phyloP scores from a whole-genome alignment of 2,888 invertebrate species.

The Brachyopa scutellaris region DNA sequence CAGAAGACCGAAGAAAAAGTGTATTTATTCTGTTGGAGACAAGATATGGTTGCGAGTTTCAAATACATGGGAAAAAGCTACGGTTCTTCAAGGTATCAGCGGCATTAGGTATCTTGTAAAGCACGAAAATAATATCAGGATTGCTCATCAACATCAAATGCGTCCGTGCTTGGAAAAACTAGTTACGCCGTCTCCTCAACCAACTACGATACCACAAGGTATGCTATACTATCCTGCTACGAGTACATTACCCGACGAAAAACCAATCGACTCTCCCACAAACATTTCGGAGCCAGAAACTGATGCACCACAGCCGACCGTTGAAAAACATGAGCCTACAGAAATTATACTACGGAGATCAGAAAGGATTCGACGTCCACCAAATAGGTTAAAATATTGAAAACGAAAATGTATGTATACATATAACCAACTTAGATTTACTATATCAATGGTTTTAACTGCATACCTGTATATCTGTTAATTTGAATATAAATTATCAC shows the following conservation, averaged over 20 bases:
- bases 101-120: slow-evolving; percentile 13
- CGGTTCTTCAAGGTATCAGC: slow-evolving; percentile 16
- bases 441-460: no score
- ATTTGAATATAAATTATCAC: no score
- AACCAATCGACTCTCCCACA: not conserved
- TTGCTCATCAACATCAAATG: slow-evolving; percentile 24
- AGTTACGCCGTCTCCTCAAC: no score
- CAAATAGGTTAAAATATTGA: slow-evolving; percentile 4
- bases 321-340: not conserved
- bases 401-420: no score
- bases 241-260: not conserved
- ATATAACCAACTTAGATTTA: no score
- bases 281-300: not conserved
- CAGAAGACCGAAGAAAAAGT: not conserved
- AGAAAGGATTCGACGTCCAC: not conserved
- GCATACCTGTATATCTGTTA: no score
- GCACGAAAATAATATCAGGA: slow-evolving; percentile 11
- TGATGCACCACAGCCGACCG: not conserved
- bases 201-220: not conserved
- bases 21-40: slow-evolving; percentile 14
- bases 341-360: not conserved
- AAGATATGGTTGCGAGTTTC: slow-evolving; percentile 14
- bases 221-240: not conserved
- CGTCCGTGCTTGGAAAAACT: no score
- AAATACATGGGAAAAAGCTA: slow-evolving; percentile 23